Percentiles rank a stretch among this genome's conserved stretches.
Conservation (phyloP, 2,113 vertebrate genomes). For the Paracanthobrama guichenoti region DNA sequence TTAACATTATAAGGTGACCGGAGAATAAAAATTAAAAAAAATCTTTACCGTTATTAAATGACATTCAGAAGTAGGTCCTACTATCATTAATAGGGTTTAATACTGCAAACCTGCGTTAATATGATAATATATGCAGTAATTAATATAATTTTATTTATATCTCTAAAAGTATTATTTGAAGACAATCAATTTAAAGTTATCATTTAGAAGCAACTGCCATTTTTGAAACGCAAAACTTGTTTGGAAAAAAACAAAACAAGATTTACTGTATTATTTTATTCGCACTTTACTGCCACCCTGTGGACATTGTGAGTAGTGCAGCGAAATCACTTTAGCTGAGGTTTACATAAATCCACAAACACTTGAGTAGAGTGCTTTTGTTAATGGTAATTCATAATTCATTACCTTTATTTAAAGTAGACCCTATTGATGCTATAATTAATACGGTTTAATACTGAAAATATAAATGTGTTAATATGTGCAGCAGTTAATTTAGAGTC, state of each 20-base stretch:
- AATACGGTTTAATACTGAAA: no score
- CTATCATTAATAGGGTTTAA: neutral
- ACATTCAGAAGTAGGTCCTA: neutral
- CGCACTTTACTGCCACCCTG: neutral
- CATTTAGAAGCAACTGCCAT: neutral
- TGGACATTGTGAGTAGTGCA: neutral
- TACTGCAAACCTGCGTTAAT: neutral
- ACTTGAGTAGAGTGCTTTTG: neutral
- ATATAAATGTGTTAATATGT: no score
- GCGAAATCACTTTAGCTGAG: neutral
- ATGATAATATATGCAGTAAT: neutral
- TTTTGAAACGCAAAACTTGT: neutral
- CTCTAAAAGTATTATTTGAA: no score
- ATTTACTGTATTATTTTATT: neutral
- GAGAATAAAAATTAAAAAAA: neutral
- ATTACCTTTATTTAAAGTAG: no score
- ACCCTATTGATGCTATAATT: no score
- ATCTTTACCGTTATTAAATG: neutral
- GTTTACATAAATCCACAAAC: neutral
- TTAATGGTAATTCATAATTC: no score
- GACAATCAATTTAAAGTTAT: neutral
- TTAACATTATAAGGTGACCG: neutral
- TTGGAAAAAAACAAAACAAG: neutral
- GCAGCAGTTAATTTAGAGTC: no score
- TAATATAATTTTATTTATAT: no score